Base-by-base conservation (phyloP, 1,140 invertebrate species). In the Venustaconcha ellipsiformis region DNA sequence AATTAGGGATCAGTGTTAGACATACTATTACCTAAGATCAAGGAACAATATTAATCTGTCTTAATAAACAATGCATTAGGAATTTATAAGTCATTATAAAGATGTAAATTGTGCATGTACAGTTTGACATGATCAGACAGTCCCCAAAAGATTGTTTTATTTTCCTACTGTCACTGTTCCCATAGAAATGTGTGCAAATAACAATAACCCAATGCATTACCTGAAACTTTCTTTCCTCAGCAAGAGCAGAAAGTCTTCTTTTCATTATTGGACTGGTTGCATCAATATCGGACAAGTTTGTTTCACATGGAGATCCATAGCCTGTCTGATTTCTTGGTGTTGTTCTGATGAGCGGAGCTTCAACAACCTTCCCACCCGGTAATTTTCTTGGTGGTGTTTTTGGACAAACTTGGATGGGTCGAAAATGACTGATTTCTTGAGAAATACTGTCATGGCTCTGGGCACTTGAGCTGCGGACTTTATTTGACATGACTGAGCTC, bases 401-500 rank as follows among this genome's bases (percentile, higher is more conserved):
- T 18, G 86, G 86, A 67, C 82, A 84, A 8, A 72, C 20, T 71
- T 78, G 78, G 23, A 88, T 88, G 20, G 87, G 87, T 78, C 79
- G 82, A 66, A 88, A 88, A 74, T 87, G 86, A 57, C 70, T 71
- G 18, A 87, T 67, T 63, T 87, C 86, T 23, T 80, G 76, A 26
- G 74, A 78, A 37, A 88, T 88, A 63, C 85, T 87, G 70, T 88
- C 86, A 14, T 62, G 58, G 70, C 86, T 88, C 15, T 76, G 74
- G 58, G 74, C 56, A 37, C 83, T 83, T 14, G 18, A 26, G 73
- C 81, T 78, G 8, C 83, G 67, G 0, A 55, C 57, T 23, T 55
- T n/a, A n/a, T 67, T 67, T 18, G 65, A 67, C 37, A 48, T 48
- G 37, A 8, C 37, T 48, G 37, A 48, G 37, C 37, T 48, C 37